Evolutionary conservation across 1,140 invertebrate genomes (phyloP), one percentile per base, ranked within the genome.

Genomic region (Chelonus insularis): DNA sequence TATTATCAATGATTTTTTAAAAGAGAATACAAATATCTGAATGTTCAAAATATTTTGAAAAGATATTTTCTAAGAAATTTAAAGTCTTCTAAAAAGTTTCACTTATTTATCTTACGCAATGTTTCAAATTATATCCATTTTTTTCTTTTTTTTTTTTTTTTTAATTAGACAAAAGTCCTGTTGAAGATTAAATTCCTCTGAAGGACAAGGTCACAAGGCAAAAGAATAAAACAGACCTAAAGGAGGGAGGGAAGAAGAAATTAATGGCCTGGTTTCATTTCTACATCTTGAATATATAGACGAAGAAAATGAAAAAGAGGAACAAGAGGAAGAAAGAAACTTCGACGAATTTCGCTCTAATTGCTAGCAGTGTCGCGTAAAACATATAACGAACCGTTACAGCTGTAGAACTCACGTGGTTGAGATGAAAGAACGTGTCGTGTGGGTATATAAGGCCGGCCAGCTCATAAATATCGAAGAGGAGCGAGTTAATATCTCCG

Each of bases 381-480:
- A 59, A 16, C 14, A 59, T 55, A 61, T 54, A 32, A 12, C 25
- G 36, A 55, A 61, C 59, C 59, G 59, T 61, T 61, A 61, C 39
- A 25, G 11, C 18, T 55, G 14, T 20, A n/a, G 21, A 18, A 14
- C 14, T 18, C 23, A 8, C 21, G 14, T 20, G 41, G 5, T 45
- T 20, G 20, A 36, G 34, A 57, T 23, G 12, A 16, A 6, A 39
- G 37, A 52, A 11, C 36, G 21, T 45, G 56, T 39, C 41, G 51
- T 60, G 39, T 51, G 21, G 51, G 20, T 20, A 43, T 50, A 37
- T 51, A 59, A 43, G 14, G 23, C 48, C 48, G 23, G 48, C 50
- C 39, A 52, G 39, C 50, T 61, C 59, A 48, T 61, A 61, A 61
- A 61, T 61, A 61, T 60, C 58, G 48, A 55, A 47, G 59, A 60